Conservation (phyloP, 2,888 invertebrate species). For the Junonia oenone region DNA sequence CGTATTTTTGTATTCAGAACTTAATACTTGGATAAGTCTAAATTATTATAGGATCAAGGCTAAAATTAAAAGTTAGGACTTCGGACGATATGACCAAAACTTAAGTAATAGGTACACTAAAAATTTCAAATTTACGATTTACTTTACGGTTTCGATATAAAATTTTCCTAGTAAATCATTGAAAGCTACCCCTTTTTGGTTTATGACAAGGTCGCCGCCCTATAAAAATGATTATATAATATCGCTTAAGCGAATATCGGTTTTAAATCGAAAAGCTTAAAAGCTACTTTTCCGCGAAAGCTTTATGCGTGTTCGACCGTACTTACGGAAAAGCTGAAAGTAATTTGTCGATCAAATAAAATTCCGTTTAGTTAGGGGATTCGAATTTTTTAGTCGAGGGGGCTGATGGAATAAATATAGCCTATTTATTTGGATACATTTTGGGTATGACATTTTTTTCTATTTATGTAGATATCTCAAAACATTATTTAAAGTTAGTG, state of each 20-base stretch:
- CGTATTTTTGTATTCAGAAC: no score
- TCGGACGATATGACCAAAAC: background rate
- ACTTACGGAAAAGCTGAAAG: slow-evolving; percentile 12
- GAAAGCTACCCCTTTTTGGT: slow-evolving; percentile 4
- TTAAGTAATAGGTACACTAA: background rate
- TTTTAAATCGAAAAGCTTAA: background rate
- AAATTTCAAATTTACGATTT: background rate
- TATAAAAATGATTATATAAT: slow-evolving; percentile 9
- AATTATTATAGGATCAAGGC: no score
- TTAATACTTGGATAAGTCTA: no score
- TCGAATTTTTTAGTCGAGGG: background rate
- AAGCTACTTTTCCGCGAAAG: slow-evolving; percentile 3
- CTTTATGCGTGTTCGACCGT: slow-evolving; percentile 12
- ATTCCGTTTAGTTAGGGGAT: slow-evolving; percentile 15
- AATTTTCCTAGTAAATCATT: background rate
- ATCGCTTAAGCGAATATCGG: background rate
- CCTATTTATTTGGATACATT: background rate
- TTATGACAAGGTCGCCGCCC: slow-evolving; percentile 8
- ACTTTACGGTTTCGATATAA: background rate
- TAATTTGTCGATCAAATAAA: slow-evolving; percentile 16
- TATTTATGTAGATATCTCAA: no score
- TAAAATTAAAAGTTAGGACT: background rate
- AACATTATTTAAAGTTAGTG: no score
- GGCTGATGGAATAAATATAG: background rate
- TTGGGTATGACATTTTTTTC: background rate